These are phyloP conservation scores for Drosophila melanica DNA, from an alignment of 1,140 invertebrate species.

Conservation along the genomic window DNA sequence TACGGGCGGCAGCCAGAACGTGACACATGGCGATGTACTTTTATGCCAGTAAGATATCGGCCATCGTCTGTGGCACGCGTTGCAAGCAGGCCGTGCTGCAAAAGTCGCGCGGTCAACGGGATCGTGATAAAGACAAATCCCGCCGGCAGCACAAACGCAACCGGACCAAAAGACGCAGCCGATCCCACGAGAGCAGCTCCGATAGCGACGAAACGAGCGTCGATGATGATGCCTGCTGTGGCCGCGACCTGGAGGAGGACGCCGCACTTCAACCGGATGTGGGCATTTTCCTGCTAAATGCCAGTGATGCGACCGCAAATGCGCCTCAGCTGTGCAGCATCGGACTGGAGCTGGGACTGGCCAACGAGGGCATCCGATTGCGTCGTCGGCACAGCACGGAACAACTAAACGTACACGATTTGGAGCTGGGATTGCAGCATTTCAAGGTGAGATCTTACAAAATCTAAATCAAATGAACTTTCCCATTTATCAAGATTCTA, in stretches of 20 bases:
- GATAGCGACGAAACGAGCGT: slow-evolving; percentile 23
- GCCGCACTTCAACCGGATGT: slow-evolving; percentile 27
- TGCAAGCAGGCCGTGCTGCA: slow-evolving; percentile 81
- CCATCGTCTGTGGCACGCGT: slow-evolving; percentile 82
- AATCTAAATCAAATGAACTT: not conserved
- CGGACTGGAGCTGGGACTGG: not conserved
- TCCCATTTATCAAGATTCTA: slow-evolving; percentile 22
- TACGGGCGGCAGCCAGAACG: slow-evolving; percentile 69
- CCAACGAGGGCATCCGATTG: slow-evolving; percentile 8
- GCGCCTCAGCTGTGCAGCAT: slow-evolving; percentile 14
- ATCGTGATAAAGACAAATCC: slow-evolving; percentile 81
- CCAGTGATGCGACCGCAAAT: slow-evolving; percentile 38
- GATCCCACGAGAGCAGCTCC: slow-evolving; percentile 23
- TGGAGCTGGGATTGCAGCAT: slow-evolving; percentile 53
- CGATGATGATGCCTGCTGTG: slow-evolving; percentile 20
- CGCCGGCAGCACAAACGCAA: slow-evolving; percentile 35
- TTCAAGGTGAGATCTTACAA: slow-evolving; percentile 49
- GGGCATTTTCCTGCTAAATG: slow-evolving; percentile 42
- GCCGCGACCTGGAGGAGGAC: not conserved
- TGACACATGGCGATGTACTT: slow-evolving; percentile 84
- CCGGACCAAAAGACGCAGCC: slow-evolving; percentile 27
- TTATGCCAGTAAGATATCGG: slow-evolving; percentile 84
- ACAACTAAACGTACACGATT: slow-evolving; percentile 71
- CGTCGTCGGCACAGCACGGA: slow-evolving; percentile 71
- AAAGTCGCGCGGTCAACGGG: slow-evolving; percentile 84